Evolutionary conservation across 2,888 invertebrate genomes (phyloP).

Genomic region (Chymomyza procnemis): DNA sequence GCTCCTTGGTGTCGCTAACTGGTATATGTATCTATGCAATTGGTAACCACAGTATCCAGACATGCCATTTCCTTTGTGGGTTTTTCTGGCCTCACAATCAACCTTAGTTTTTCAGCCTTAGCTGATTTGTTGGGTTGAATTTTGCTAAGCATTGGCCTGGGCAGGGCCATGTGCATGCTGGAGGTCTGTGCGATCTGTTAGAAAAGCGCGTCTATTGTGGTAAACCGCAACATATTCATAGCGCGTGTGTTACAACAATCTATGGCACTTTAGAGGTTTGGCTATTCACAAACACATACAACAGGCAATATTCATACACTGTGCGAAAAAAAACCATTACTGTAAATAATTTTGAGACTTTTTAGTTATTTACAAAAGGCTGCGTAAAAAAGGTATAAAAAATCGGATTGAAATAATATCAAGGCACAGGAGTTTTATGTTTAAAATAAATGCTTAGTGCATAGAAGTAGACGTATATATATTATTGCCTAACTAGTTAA

Average conservation of each 20-base stretch:
- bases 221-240: constrained; percentile 42
- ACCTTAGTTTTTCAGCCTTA: constrained; percentile 12
- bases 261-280: constrained; percentile 48
- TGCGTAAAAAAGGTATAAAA: no score
- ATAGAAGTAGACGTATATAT: no score
- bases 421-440: no score
- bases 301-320: background rate
- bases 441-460: no score
- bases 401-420: no score
- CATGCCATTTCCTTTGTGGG: constrained; percentile 45
- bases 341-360: no score
- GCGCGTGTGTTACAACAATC: constrained; percentile 46
- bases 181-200: constrained; percentile 22
- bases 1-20: constrained; percentile 21
- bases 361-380: no score
- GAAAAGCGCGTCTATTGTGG: constrained; percentile 34
- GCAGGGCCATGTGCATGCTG: constrained; percentile 15
- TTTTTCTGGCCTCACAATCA: constrained; percentile 25
- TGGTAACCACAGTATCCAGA: constrained; percentile 1
- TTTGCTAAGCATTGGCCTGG: background rate
- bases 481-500: no score
- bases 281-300: background rate
- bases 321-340: background rate
- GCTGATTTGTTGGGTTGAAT: no score
- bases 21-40: background rate